phyloP scores from a whole-genome alignment of 2,888 invertebrate genomes.

The Morpho deidamia region DNA sequence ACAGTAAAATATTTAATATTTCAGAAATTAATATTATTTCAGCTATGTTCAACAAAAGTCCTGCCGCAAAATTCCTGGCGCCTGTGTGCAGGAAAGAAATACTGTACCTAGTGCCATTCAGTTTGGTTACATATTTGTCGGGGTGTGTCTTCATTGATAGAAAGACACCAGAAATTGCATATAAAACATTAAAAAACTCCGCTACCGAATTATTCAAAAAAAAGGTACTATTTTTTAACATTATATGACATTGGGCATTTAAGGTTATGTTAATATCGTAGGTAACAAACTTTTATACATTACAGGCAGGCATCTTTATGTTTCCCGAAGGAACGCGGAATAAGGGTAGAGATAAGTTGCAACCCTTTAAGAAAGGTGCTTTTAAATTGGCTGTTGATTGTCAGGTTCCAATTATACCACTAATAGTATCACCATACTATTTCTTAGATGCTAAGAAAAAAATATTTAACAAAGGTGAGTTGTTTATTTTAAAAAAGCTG shows the following conservation, averaged over 20 bases:
- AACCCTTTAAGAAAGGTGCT: conserved; percentile 87
- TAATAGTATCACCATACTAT: conserved; percentile 83
- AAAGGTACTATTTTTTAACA: conserved; percentile 49
- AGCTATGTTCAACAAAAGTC: conserved; percentile 27
- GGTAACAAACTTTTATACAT: not conserved
- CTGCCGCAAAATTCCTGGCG: conserved; percentile 78
- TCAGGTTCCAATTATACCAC: conserved; percentile 83
- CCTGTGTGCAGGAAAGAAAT: conserved; percentile 82
- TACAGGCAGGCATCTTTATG: conserved; percentile 82
- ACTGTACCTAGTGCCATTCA: conserved; percentile 82
- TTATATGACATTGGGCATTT: too few species aligned
- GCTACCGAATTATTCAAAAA: conserved; percentile 72
- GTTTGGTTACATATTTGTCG: conserved; percentile 80
- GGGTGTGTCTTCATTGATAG: conserved; percentile 83
- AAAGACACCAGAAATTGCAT: conserved; percentile 78
- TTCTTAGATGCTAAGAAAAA: conserved; percentile 70
- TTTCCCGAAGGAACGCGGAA: conserved; percentile 88
- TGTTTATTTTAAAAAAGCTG: not conserved
- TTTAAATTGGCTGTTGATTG: conserved; percentile 84
- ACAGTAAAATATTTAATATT: not conserved
- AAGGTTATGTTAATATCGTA: too few species aligned
- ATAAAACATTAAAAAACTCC: conserved; percentile 68
- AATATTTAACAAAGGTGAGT: conserved; percentile 72
- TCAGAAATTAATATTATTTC: not conserved
- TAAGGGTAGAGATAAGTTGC: conserved; percentile 70